These are phyloP conservation scores for Entelurus aequoreus DNA, from an alignment of 2,113 vertebrate genomes.

Conservation along the genomic window DNA sequence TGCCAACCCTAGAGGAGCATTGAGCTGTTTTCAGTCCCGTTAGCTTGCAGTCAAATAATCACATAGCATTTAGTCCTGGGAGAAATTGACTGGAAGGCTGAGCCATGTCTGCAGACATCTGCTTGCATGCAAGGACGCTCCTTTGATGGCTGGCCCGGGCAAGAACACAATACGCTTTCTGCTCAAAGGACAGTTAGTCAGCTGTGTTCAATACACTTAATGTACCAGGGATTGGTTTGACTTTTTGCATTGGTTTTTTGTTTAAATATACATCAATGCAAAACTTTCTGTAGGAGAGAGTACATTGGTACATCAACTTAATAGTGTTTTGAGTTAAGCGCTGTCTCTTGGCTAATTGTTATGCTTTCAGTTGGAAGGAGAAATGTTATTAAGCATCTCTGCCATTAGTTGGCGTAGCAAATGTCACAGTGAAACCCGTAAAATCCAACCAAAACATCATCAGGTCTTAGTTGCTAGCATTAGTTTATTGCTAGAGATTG, in stretches of 20 bases:
- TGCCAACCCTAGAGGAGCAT: slow-evolving; percentile 33
- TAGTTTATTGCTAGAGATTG: too few species aligned
- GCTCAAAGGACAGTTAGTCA: slow-evolving; percentile 26
- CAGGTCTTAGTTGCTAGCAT: too few species aligned
- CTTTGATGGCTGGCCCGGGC: slow-evolving; percentile 46
- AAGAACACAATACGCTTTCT: slow-evolving; percentile 31
- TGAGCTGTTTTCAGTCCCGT: slow-evolving; percentile 52
- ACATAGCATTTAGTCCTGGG: slow-evolving; percentile 38
- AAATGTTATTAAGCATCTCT: too few species aligned
- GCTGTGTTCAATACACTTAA: slow-evolving; percentile 48
- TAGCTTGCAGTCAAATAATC: slow-evolving; percentile 48
- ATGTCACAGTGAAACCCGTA: too few species aligned
- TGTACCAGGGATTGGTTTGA: slow-evolving; percentile 18
- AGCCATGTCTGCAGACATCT: slow-evolving; percentile 41
- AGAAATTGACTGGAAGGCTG: slow-evolving; percentile 54
- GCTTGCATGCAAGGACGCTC: slow-evolving; percentile 8
- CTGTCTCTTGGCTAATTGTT: too few species aligned
- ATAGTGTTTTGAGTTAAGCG: too few species aligned
- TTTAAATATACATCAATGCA: slow-evolving; percentile 30
- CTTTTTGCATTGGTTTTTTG: slow-evolving; percentile 23
- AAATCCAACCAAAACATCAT: too few species aligned
- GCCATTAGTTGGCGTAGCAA: too few species aligned
- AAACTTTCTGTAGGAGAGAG: not conserved
- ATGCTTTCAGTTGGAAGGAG: too few species aligned
- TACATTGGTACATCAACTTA: not conserved